phyloP scores from a whole-genome alignment of 2,113 vertebrate species.

The Narcine bancroftii region DNA sequence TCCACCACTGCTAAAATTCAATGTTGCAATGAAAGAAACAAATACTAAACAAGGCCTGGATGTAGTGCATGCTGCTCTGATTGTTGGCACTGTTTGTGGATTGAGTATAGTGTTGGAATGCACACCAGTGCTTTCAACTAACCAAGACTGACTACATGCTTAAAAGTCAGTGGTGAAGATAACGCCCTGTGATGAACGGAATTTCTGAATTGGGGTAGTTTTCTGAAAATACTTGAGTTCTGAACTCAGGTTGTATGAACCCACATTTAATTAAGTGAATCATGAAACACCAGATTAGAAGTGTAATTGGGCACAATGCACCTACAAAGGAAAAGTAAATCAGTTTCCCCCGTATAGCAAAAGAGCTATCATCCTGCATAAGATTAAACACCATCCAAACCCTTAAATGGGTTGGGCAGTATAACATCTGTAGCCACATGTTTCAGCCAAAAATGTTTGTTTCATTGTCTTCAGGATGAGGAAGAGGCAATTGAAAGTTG shows the following conservation, averaged over 20 bases:
- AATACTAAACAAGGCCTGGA: not conserved
- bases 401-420: not conserved
- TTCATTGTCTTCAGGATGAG: not conserved
- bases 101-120: no score
- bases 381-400: not conserved
- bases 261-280: not conserved
- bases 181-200: not conserved
- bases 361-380: not conserved
- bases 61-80: not conserved
- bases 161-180: not conserved
- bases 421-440: not conserved
- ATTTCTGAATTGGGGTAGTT: not conserved
- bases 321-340: not conserved
- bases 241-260: not conserved
- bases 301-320: not conserved
- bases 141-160: not conserved
- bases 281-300: not conserved
- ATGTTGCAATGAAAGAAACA: not conserved
- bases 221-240: not conserved
- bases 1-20: not conserved
- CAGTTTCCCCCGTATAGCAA: not conserved
- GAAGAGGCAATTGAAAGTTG: not conserved
- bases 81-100: not conserved
- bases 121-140: not conserved
- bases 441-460: not conserved